These are phyloP conservation scores for Teleopsis dalmanni DNA, from an alignment of 1,140 invertebrate genomes.

Conservation along the genomic window DNA sequence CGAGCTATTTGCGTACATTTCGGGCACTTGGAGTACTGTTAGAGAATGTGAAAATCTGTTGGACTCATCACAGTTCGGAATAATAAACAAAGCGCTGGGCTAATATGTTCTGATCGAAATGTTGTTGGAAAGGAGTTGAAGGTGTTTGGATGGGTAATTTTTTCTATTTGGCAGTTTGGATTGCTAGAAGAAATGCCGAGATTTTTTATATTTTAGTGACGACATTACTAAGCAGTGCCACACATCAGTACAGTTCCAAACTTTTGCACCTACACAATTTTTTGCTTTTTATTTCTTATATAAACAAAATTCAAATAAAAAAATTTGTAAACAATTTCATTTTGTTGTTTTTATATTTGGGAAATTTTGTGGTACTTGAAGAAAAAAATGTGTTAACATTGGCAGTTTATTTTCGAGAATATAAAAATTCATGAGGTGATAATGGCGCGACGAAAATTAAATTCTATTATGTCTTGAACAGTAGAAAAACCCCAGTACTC, in stretches of 20 bases:
- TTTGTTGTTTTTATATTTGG: constrained; percentile 8
- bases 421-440: constrained; percentile 13
- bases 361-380: constrained; percentile 4
- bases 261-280: constrained; percentile 3
- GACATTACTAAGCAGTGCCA: neutral
- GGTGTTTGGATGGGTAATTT: no score
- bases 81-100: no score
- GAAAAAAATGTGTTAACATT: neutral
- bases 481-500: no score
- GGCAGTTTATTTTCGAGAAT: neutral
- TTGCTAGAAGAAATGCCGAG: no score
- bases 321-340: constrained; percentile 12
- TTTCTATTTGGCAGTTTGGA: neutral
- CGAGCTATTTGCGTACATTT: no score
- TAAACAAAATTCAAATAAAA: no score
- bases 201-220: neutral
- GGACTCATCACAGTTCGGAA: no score
- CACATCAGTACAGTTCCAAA: neutral
- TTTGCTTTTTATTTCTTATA: constrained; percentile 1
- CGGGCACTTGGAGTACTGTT: no score
- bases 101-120: no score
- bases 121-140: no score
- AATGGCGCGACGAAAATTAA: constrained; percentile 8
- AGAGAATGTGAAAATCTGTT: no score
- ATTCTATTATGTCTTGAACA: no score